Base-by-base conservation (phyloP, 2,797 vertebrate species). In the Molossus molossus region DNA sequence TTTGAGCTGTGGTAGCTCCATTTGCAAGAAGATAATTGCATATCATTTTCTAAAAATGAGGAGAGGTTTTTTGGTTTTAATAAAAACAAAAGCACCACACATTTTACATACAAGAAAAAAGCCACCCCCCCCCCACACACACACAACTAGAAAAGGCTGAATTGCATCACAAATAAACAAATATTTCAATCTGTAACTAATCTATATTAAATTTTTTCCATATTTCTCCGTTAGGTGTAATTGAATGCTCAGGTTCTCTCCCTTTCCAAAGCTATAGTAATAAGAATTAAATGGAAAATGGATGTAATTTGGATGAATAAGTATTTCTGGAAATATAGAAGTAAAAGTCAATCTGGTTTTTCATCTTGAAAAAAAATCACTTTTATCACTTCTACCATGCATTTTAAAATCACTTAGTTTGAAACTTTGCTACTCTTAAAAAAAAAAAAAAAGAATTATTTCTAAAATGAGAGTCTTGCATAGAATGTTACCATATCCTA, bases 1-100 rank as follows among this genome's bases (percentile, higher is more conserved):
- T 97, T 94, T 93, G 95, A 98, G 57, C 75, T 29, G 29, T 6
- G 6, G n/a, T 82, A 8, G 17, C 18, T 94, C 15, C 73, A 81
- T 87, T 95, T 94, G 82, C 55, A 92, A 86, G 21, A 73, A 20
- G 69, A n/a, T 84, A 96, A 96, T 84, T 98, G 21, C 45, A 62
- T 76, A 90, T 73, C 69, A 57, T 64, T 93, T 89, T 69, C 69
- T 89, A 62, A 70, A 83, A 93, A 90, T 86, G n/a, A 97, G 87
- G 92, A 96, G 9, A 93, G 76, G 6, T 4, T 5, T 90, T 70
- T 89, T 58, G 69, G 57, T 53, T 94, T 88, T 96, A 90, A 82
- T 84, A 95, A 96, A 96, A 92, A 75, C 55, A 93, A 93, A 81
- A 90, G 50, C n/a, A 60, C 11, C 33, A 33, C 9, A 85, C 0